phyloP scores from a whole-genome alignment of 2,888 invertebrate species.

The Pheosia tremula region DNA sequence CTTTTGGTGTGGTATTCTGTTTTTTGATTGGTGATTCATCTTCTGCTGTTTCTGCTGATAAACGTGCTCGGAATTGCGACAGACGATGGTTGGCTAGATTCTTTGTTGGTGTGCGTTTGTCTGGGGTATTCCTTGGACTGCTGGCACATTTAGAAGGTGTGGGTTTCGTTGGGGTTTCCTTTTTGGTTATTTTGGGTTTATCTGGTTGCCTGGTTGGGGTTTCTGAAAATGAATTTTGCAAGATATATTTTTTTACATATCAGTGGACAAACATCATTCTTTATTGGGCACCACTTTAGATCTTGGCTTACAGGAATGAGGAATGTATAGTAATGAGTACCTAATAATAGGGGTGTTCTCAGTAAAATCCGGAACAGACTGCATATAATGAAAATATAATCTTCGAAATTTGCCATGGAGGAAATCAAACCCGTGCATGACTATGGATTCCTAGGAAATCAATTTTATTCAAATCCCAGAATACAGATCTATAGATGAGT shows the following conservation, averaged over 20 bases:
- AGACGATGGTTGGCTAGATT: constrained; percentile 65
- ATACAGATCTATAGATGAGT: too few relatives aligned
- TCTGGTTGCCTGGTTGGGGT: constrained; percentile 31
- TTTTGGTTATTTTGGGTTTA: constrained; percentile 32
- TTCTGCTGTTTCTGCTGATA: constrained; percentile 53
- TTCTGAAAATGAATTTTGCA: constrained; percentile 24
- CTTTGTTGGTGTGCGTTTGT: constrained; percentile 46
- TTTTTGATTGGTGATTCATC: constrained; percentile 46
- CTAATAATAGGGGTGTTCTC: too few relatives aligned
- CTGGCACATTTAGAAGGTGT: constrained; percentile 19
- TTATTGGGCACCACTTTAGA: too few relatives aligned
- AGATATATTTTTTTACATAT: not conserved
- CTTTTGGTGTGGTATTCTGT: constrained; percentile 45
- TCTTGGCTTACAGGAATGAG: too few relatives aligned
- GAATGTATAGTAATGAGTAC: too few relatives aligned
- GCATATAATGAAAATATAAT: too few relatives aligned
- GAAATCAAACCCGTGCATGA: too few relatives aligned
- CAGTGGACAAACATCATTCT: too few relatives aligned
- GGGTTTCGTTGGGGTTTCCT: constrained; percentile 36
- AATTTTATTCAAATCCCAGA: too few relatives aligned
- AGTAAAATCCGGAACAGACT: too few relatives aligned
- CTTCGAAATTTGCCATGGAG: too few relatives aligned
- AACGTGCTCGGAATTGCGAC: constrained; percentile 53
- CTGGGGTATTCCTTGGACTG: constrained; percentile 19
- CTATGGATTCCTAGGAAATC: too few relatives aligned